Base-by-base conservation (phyloP, 2,888 invertebrate species). In the Ariolimax columbianus region DNA sequence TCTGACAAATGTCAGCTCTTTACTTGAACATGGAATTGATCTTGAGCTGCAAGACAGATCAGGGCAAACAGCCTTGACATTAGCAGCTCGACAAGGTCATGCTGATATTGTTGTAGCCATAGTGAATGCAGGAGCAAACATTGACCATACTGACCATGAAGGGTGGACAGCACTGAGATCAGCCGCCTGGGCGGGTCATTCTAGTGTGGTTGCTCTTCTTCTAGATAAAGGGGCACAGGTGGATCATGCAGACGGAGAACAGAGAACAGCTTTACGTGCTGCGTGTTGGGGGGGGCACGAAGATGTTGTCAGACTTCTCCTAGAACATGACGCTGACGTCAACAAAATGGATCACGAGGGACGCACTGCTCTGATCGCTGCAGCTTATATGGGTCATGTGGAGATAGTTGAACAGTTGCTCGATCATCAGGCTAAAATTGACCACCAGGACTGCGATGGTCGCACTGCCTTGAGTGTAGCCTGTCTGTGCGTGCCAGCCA, bases 151-250 rank as follows among this genome's bases (percentile, higher is more conserved):
- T 3, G 95, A 95, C 89, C 92, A 92, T 85, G 95, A 95, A 86
- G 95, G 95, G 0, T 94, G 94, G 94, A 94, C 94, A 40, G 92
- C 94, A 7, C 87, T 94, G 82, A 88, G 98, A 84, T 98, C 98
- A 6, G 98, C 98, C 36, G 98, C 98, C 23, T 98, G 98, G 98
- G 98, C 98, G 77, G 98, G 98, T 0, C 98, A 98, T 92, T 97
- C 91, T 7, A 90, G 89, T 11, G 93, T 93, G 11, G 93, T 93
- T 86, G 92, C 86, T 89, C 92, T 91, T 89, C 93, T 90, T 90
- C 0, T 98, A 51, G 97, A 98, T 93, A 97, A 97, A 30, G 94
- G 94, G 17, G 94, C 94, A 0, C 91, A 92, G 55, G 94, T 95
- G 4, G 94, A 95, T 88, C 92, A 93, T 86, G 93, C 94, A 0